A percentile compares a stretch with the other conserved stretches of the same genome.
phyloP scores from a whole-genome alignment of 2,797 vertebrate genomes.

The Heteromormyrus szaboi region DNA sequence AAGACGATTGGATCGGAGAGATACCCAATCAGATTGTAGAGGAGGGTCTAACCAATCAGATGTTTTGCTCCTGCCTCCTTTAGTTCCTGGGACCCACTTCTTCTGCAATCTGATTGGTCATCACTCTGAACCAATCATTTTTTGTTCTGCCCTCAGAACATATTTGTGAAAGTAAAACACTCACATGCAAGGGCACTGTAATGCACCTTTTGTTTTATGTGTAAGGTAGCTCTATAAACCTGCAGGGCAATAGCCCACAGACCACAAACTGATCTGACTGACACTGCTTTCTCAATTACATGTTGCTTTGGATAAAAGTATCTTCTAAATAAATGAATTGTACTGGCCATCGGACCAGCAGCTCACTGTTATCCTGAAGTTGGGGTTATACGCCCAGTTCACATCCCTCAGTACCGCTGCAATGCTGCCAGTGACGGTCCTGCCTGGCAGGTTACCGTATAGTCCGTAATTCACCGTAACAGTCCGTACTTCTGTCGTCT shows the following conservation, averaged over 20 bases:
- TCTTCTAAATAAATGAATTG: not conserved
- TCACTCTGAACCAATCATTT: not conserved
- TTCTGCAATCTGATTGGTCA: not conserved
- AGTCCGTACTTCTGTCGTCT: not conserved
- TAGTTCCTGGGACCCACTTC: not conserved
- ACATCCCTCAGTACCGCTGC: not conserved
- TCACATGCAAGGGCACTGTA: not conserved
- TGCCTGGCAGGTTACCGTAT: not conserved
- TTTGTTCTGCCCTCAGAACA: not conserved
- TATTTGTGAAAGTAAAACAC: not conserved
- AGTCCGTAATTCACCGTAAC: not conserved
- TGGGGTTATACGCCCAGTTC: not conserved
- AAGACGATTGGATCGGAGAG: not conserved
- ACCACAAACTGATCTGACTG: not conserved
- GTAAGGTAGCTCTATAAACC: not conserved
- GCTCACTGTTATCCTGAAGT: not conserved
- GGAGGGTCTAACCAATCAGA: not conserved
- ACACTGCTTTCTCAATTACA: not conserved
- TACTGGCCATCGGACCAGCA: not conserved
- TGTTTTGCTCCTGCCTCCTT: not conserved
- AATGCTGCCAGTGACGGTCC: not conserved
- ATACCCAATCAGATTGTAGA: not conserved
- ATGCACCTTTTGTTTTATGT: not conserved
- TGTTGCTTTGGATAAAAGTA: not conserved
- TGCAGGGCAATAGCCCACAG: not conserved